A percentile compares a stretch with the other conserved stretches of the same genome.
Evolutionary conservation across 30 jellyfish, hydroid and myxozoan genomes (phyloP).

Genomic region (Aurelia aurita complex sp. Pacific): DNA sequence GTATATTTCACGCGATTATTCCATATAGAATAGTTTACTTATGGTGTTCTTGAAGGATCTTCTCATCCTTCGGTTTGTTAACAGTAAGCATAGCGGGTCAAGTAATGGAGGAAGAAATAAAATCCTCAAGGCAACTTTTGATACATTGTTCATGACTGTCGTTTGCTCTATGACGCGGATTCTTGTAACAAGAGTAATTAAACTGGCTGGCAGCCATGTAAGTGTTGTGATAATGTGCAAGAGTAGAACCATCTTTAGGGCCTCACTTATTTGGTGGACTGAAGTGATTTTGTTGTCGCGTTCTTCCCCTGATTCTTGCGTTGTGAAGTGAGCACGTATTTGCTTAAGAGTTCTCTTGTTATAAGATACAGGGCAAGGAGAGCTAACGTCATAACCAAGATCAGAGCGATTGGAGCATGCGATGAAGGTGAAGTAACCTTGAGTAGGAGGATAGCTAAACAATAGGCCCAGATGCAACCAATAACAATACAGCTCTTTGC

Average conservation of each 20-base stretch:
- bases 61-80: not conserved
- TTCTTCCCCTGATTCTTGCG: not conserved
- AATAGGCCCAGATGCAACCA: conserved; percentile 7
- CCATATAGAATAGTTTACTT: no score
- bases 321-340: not conserved
- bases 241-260: not conserved
- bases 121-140: conserved; percentile 5
- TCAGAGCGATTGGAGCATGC: not conserved
- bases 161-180: conserved; percentile 1
- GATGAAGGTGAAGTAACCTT: not conserved
- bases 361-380: not conserved
- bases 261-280: conserved; percentile 1
- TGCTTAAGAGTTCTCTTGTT: not conserved
- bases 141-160: conserved; percentile 4
- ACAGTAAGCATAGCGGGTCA: conserved; percentile 9
- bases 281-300: not conserved
- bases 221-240: not conserved
- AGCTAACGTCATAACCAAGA: not conserved
- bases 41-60: not conserved
- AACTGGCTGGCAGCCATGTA: conserved; percentile 33
- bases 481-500: not conserved
- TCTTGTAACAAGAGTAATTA: not conserved
- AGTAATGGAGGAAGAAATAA: conserved; percentile 13
- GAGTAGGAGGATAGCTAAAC: not conserved
- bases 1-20: no score